A percentile compares a stretch with the other conserved stretches of the same genome.
Evolutionary conservation across 2,888 invertebrate genomes (phyloP).

Genomic region (Torymus tubicola): DNA sequence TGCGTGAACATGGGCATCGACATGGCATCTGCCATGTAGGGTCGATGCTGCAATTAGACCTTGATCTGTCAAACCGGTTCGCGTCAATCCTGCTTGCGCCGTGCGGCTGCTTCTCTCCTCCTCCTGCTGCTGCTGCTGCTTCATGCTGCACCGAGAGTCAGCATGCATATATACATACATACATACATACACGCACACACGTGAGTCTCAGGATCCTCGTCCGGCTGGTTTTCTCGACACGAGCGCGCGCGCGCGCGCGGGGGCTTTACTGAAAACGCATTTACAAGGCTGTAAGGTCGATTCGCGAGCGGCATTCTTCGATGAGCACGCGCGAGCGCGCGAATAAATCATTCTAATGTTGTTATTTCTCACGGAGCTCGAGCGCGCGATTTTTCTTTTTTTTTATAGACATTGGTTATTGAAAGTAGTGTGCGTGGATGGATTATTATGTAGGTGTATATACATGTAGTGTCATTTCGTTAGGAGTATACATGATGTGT

Average conservation of each 20-base stretch:
- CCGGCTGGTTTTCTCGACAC: constrained; percentile 8
- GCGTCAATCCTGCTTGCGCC: constrained; percentile 45
- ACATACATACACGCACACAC: too few species aligned
- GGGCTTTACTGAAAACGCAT: constrained; percentile 9
- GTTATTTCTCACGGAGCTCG: too few species aligned
- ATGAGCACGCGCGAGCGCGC: not conserved
- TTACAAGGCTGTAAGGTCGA: not conserved
- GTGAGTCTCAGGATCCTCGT: not conserved
- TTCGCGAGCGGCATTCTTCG: constrained; percentile 13
- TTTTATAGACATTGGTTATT: too few species aligned
- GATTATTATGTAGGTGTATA: too few species aligned
- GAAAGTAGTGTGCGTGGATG: too few species aligned
- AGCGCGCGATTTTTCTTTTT: too few species aligned
- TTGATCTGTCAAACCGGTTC: constrained; percentile 55
- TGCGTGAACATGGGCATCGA: constrained; percentile 43
- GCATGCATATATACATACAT: too few species aligned
- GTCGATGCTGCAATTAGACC: constrained; percentile 50
- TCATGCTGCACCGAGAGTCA: not conserved
- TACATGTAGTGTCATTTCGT: too few species aligned
- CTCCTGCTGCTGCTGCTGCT: not conserved
- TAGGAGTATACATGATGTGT: too few species aligned
- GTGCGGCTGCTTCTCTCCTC: not conserved
- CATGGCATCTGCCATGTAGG: constrained; percentile 51
- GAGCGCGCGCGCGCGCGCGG: too few species aligned
- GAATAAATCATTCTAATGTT: too few species aligned